phyloP scores from a whole-genome alignment of 1,140 invertebrate genomes.

The Tetramorium simillimum region DNA sequence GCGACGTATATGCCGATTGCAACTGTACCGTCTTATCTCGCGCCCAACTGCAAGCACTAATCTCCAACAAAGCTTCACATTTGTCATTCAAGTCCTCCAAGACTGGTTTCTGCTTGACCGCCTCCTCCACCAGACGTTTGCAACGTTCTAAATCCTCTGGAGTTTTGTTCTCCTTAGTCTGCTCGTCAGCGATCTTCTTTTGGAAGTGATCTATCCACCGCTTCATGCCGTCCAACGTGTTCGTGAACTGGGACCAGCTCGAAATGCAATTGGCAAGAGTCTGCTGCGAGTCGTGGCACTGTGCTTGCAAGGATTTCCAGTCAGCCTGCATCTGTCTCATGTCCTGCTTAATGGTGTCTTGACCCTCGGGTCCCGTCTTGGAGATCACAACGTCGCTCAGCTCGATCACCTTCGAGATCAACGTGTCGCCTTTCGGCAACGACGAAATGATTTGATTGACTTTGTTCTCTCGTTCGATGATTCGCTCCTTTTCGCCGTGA shows the following conservation, averaged over 20 bases:
- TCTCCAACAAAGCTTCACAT: slow-evolving; percentile 94
- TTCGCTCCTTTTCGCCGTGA: slow-evolving; percentile 92
- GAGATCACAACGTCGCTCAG: slow-evolving; percentile 92
- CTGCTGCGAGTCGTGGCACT: slow-evolving; percentile 92
- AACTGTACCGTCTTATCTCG: slow-evolving; percentile 94
- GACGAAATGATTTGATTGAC: slow-evolving; percentile 89
- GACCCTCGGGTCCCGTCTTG: slow-evolving; percentile 94
- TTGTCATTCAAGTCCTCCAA: slow-evolving; percentile 94
- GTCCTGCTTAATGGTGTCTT: slow-evolving; percentile 94
- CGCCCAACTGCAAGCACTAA: slow-evolving; percentile 92
- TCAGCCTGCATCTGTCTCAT: slow-evolving; percentile 93
- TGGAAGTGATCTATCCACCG: slow-evolving; percentile 92
- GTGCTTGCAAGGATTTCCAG: slow-evolving; percentile 94
- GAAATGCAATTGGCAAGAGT: slow-evolving; percentile 92
- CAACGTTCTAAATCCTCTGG: slow-evolving; percentile 92
- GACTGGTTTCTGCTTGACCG: slow-evolving; percentile 90
- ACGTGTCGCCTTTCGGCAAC: slow-evolving; percentile 89
- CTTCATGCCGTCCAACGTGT: slow-evolving; percentile 91
- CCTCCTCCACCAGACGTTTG: slow-evolving; percentile 91
- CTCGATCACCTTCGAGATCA: slow-evolving; percentile 91
- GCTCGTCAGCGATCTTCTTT: slow-evolving; percentile 88
- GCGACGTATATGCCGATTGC: slow-evolving; percentile 92
- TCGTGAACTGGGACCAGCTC: slow-evolving; percentile 94
- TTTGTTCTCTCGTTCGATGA: slow-evolving; percentile 90
- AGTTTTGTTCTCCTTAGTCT: slow-evolving; percentile 92